Base-by-base conservation (phyloP, 2,888 invertebrate genomes). In the Julus scandinavius region DNA sequence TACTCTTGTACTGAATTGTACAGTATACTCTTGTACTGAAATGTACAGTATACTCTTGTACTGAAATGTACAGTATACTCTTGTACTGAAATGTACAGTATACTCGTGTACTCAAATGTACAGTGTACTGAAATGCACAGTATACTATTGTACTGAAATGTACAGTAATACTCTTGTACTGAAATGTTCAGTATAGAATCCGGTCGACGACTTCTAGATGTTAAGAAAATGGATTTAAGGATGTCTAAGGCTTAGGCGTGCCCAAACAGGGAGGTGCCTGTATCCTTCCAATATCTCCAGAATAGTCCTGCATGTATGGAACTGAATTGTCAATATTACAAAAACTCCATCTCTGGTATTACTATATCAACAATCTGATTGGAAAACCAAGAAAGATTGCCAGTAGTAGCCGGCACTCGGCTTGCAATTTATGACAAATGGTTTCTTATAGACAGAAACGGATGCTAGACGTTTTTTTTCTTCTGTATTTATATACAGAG, bases 341-440 rank as follows among this genome's bases (percentile, higher is more conserved):
- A 80, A 29, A 80, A 80, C 80, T 80, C 80, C 80, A 80, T 80
- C 80, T 80, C 80, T 80, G 80, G 38, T 13, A 80, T 38, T 11
- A 80, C 80, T 80, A 20, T 38, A 80, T 80, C 80, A 80, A 80
- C 80, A 80, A 80, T 80, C 80, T 80, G 80, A 80, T 80, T 80
- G 80, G 80, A 80, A 38, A 80, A 29, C 38, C 29, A 80, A 54
- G 11, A 80, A 80, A 20, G 80, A 13, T 38, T 80, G 38, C 80
- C 80, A 72, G 9, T 20, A 72, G 63, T 72, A 20, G 63, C 63
- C 63, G 13, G 38, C 80, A 80, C 80, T 80, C 80, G 38, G 38
- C 38, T 80, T 80, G 80, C 80, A 38, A 80, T 80, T 80, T 80
- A 80, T 80, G 80, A 80, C 80, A 80, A 80, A 80, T 80, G 80